Percentiles rank a stretch among this genome's conserved stretches.
These are phyloP conservation scores for Drosophila miranda DNA, from an alignment of 1,140 invertebrate genomes.

Conservation along the genomic window DNA sequence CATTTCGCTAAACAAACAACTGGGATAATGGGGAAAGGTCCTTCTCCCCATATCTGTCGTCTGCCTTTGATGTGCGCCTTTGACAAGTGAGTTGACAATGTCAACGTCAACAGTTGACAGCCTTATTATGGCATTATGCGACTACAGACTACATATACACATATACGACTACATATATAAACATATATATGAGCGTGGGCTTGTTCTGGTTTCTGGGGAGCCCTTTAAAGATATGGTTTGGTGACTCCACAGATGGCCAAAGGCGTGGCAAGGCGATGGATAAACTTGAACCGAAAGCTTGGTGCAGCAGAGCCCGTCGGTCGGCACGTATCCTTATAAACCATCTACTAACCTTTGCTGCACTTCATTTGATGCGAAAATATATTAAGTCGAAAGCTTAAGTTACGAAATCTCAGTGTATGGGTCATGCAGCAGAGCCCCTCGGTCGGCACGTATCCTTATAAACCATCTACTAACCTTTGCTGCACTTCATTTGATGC, in stretches of 20 bases:
- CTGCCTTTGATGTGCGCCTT: conserved; percentile 80
- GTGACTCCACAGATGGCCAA: conserved; percentile 7
- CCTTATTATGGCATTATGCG: conserved; percentile 76
- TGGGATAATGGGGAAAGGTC: conserved; percentile 32
- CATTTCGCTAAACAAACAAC: conserved; percentile 18
- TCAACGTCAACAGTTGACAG: conserved; percentile 81
- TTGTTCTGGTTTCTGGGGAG: conserved; percentile 11
- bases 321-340: no score
- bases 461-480: no score
- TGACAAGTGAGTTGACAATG: conserved; percentile 82
- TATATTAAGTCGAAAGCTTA: no score
- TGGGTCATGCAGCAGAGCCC: no score
- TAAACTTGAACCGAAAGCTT: not conserved
- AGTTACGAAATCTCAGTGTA: no score
- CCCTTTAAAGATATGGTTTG: conserved; percentile 24
- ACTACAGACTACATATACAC: conserved; percentile 2
- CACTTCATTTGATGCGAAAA: no score
- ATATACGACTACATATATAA: conserved; percentile 5
- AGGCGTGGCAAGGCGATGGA: not conserved
- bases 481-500: no score
- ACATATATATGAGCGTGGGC: conserved; percentile 20
- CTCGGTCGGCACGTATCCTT: no score
- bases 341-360: no score
- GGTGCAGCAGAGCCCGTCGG: no score
- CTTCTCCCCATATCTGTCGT: conserved; percentile 74